Percentiles rank a stretch among this genome's conserved stretches.
These are phyloP conservation scores for Pomatostomus ruficeps DNA, from an alignment of 2,113 vertebrate species.

Conservation along the genomic window DNA sequence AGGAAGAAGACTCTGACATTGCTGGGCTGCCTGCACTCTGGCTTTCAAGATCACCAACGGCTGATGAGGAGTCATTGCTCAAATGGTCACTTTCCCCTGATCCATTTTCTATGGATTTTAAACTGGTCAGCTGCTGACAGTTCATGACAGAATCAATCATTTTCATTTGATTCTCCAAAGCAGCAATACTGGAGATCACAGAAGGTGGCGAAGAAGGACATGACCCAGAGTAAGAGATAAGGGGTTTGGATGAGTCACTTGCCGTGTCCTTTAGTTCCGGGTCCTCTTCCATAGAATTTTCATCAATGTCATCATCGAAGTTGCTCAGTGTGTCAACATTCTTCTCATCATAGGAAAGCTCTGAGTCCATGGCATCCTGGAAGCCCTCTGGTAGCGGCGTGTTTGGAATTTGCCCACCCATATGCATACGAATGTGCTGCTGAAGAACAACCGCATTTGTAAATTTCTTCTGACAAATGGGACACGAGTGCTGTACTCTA, in stretches of 20 bases:
- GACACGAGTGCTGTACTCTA: constrained; percentile 96
- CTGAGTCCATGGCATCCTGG: constrained; percentile 88
- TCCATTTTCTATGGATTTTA: constrained; percentile 84
- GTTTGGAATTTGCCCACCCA: constrained; percentile 98
- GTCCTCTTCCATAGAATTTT: constrained; percentile 94
- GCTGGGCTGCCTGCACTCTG: constrained; percentile 91
- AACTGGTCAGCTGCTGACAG: constrained; percentile 80
- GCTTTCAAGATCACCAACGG: constrained; percentile 85
- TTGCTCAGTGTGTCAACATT: constrained; percentile 85
- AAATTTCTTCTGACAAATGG: constrained; percentile 99
- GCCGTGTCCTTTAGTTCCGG: constrained; percentile 78
- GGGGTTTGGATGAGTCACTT: constrained; percentile 76
- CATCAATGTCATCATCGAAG: constrained; percentile 90
- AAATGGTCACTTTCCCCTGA: constrained; percentile 88
- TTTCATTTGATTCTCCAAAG: constrained; percentile 98
- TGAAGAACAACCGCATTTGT: constrained; percentile 97
- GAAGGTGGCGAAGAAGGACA: constrained; percentile 90
- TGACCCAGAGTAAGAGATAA: constrained; percentile 77
- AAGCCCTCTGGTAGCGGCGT: constrained; percentile 89
- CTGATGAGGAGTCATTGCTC: constrained; percentile 87
- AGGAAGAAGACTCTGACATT: constrained; percentile 91
- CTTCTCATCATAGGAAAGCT: constrained; percentile 89
- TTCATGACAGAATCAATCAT: constrained; percentile 92
- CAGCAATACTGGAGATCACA: constrained; percentile 94
- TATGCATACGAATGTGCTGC: constrained; percentile 99